Percentiles rank a stretch among this genome's conserved stretches.
Conservation (phyloP, 1,140 invertebrate genomes). For the Subanguina moxae region DNA sequence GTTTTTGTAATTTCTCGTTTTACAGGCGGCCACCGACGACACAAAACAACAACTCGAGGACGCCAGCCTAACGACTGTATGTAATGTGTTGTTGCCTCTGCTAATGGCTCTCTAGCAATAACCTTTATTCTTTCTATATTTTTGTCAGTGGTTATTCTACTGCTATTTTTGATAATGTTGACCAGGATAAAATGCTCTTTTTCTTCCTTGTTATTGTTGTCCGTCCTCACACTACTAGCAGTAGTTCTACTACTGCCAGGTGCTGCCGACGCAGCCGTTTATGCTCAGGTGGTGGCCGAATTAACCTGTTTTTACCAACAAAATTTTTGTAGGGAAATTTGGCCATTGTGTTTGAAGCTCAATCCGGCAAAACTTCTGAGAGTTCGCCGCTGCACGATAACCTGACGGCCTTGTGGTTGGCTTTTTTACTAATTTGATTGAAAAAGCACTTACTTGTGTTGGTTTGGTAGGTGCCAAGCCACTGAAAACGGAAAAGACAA, state of each 20-base stretch:
- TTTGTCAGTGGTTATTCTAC: no score
- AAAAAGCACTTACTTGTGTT: background rate
- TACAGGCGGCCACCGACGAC: background rate
- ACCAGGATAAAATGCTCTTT: no score
- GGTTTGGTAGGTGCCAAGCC: constrained; percentile 20
- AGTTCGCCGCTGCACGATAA: background rate
- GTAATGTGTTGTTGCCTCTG: no score
- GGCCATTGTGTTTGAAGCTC: constrained; percentile 20
- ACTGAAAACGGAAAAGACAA: constrained; percentile 13
- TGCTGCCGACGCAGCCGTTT: background rate
- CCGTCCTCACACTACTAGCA: no score
- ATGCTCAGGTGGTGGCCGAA: background rate
- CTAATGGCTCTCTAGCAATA: no score
- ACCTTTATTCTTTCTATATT: no score
- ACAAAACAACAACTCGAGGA: background rate
- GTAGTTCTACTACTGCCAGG: no score
- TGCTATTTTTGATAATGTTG: no score
- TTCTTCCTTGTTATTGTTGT: no score
- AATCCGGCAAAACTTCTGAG: constrained; percentile 3
- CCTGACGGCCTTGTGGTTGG: constrained; percentile 17
- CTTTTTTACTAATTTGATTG: background rate
- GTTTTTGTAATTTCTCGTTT: background rate
- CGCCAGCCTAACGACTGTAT: no score
- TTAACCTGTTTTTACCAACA: background rate
- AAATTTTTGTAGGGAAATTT: constrained; percentile 23